A percentile compares a stretch with the other conserved stretches of the same genome.
Conservation (phyloP, 1,140 invertebrate genomes). For the Gryllus bimaculatus region DNA sequence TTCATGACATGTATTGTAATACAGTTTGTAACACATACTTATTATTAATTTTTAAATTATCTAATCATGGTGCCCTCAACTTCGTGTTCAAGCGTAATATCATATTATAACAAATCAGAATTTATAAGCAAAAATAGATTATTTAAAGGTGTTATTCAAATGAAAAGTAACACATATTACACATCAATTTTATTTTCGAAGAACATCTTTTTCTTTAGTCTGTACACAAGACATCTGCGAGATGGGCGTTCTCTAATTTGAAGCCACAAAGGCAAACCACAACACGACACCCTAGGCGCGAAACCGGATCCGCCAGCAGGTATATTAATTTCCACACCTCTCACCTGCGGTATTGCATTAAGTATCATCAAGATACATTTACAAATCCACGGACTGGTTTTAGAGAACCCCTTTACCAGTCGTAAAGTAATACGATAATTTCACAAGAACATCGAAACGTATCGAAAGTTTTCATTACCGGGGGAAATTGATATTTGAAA, state of each 20-base stretch:
- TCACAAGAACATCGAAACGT: background rate
- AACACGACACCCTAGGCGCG: background rate
- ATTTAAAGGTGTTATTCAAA: too few relatives aligned
- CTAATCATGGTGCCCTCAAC: too few relatives aligned
- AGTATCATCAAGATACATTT: background rate
- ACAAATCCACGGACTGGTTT: background rate
- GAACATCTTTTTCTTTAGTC: background rate
- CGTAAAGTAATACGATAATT: background rate
- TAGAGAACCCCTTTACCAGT: background rate
- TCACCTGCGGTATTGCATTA: background rate
- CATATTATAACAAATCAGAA: too few relatives aligned
- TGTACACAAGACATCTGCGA: background rate
- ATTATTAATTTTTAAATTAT: too few relatives aligned
- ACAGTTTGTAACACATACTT: too few relatives aligned
- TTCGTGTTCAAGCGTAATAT: too few relatives aligned
- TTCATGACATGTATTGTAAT: too few relatives aligned
- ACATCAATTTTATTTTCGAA: too few relatives aligned
- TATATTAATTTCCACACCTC: background rate
- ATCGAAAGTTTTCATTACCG: background rate
- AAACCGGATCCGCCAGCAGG: background rate
- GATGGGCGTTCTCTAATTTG: background rate
- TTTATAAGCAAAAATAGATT: too few relatives aligned
- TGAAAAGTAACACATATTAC: too few relatives aligned
- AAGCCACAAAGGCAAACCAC: background rate
- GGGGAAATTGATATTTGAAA: too few relatives aligned